Conservation (phyloP, 1,140 invertebrate genomes). For the Coelopa frigida region DNA sequence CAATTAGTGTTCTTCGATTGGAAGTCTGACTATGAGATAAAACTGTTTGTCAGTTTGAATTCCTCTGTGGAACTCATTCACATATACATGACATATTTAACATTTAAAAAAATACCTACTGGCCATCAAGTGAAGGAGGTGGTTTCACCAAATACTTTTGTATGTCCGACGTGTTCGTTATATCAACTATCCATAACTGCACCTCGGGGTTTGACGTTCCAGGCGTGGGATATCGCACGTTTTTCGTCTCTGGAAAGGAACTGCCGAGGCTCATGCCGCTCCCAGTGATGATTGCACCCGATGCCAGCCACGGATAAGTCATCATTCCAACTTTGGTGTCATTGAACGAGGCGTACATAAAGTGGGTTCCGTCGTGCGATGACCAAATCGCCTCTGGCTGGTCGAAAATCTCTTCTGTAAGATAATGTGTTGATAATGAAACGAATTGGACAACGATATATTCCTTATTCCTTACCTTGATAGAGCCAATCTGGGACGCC, state of each 20-base stretch:
- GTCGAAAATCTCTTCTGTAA: constrained; percentile 67
- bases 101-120: constrained; percentile 50
- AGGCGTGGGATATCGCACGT: constrained; percentile 72
- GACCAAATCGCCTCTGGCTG: constrained; percentile 74
- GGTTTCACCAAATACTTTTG: constrained; percentile 59
- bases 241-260: constrained; percentile 65
- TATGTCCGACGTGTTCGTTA: constrained; percentile 57
- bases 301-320: constrained; percentile 68
- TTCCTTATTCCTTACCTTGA: constrained; percentile 71
- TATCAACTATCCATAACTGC: constrained; percentile 69
- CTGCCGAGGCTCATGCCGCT: constrained; percentile 37
- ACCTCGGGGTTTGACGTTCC: constrained; percentile 79
- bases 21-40: too few relatives aligned
- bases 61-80: too few relatives aligned
- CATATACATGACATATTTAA: too few relatives aligned
- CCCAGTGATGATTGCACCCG: constrained; percentile 48
- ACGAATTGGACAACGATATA: background rate
- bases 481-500: constrained; percentile 92
- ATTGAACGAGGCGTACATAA: constrained; percentile 83
- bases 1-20: too few relatives aligned
- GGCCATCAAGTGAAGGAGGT: constrained; percentile 59
- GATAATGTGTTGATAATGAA: constrained; percentile 8
- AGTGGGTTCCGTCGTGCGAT: constrained; percentile 67
- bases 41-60: too few relatives aligned
- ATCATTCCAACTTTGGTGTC: constrained; percentile 70